Percentiles rank a stretch among this genome's conserved stretches.
Evolutionary conservation across 2,797 vertebrate species (phyloP).

Genomic region (Cephalopachus bancanus): DNA sequence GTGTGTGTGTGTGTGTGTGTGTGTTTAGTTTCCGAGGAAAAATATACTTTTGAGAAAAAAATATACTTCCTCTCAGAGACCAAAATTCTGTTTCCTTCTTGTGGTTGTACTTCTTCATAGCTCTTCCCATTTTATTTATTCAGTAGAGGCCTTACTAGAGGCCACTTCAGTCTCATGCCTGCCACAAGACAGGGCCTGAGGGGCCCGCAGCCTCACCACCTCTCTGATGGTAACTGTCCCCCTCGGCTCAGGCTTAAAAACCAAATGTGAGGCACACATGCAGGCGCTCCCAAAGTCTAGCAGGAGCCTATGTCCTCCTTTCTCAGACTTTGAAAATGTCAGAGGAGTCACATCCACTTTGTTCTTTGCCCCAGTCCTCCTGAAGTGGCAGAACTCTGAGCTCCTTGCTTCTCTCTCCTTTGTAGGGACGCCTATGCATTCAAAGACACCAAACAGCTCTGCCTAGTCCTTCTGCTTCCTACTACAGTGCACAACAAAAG

Average conservation of each 20-base stretch:
- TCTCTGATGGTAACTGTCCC: not conserved
- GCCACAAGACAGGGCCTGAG: not conserved
- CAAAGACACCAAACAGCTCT: not conserved
- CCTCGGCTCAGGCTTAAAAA: not conserved
- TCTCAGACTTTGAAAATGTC: not conserved
- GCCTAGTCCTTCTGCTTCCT: not conserved
- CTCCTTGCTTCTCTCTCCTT: not conserved
- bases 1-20: no score
- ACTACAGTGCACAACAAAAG: not conserved
- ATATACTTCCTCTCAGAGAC: not conserved
- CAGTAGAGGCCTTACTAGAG: not conserved
- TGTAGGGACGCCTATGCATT: not conserved
- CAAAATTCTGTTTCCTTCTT: not conserved
- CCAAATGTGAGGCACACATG: not conserved
- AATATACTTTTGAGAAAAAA: not conserved
- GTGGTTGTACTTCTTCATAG: not conserved
- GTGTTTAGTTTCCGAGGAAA: not conserved
- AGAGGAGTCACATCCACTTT: not conserved
- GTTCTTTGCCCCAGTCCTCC: not conserved
- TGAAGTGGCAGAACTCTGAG: not conserved
- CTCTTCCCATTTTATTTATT: not conserved
- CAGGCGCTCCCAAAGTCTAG: not conserved
- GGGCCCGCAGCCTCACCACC: no score
- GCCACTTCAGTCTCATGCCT: fast-evolving
- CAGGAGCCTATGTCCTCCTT: not conserved